Base-by-base conservation (phyloP, 2,113 vertebrate genomes). In the Tursiops truncatus region DNA sequence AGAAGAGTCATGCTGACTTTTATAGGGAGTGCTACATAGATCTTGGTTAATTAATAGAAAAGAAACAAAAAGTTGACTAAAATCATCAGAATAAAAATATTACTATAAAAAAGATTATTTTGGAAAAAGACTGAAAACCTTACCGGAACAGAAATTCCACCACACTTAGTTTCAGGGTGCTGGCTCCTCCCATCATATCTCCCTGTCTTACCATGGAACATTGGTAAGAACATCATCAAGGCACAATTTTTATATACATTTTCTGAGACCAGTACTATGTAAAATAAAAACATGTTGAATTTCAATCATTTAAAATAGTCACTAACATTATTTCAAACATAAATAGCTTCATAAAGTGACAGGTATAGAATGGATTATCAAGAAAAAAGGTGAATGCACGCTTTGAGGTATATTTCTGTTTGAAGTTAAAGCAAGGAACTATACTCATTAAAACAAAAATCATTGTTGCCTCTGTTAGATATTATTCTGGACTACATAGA, bases 241-340 rank as follows among this genome's bases (percentile, higher is more conserved):
- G 38, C 1, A 15, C 11, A 33, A 31, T 36, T 28, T 71, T 71
- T 80, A 47, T 25, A 36, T 71, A 31, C 4, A 38, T 76, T 63
- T 77, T 74, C 70, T 67, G 28, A 92, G 53, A 6, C 60, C 10
- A 77, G 44, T 50, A 71, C 33, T 47, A 82, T 15, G 21, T 87
- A 41, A 70, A 62, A 41, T 62, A 80, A 96, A 92, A 92, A 31
- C 6, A 88, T 36, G 26, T 6, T 50, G 36, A 4, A 12, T 89
- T 89, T 67, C 2, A 53, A 53, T 65, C 4, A 70, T 50, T 92
- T 87, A 68, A 2, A 76, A 14, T 77, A 63, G 53, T 58, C 73
- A 63, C 58, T 50, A 67, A 70, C 65, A 92, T 74, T 94, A 90
- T 91, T 93, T 62, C 28, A 81, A 85, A 89, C 13, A 85, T 28